Evolutionary conservation across 2,888 invertebrate species (phyloP).

Genomic region (Acleris laterana): DNA sequence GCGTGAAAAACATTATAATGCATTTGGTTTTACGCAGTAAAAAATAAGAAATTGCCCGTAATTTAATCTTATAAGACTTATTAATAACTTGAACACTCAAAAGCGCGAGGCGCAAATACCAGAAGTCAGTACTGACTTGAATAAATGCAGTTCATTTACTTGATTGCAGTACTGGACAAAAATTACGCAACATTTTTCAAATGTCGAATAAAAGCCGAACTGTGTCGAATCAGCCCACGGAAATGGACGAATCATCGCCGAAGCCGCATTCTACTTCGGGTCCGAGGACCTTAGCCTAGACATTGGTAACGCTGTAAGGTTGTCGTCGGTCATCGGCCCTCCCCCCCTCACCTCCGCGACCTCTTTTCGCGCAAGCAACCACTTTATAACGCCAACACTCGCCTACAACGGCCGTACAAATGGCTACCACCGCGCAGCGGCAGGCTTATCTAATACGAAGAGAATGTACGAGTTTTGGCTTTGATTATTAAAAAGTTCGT

Average conservation of each 20-base stretch:
- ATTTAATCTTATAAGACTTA: background rate
- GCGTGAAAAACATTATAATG: too few species aligned
- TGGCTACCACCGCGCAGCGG: conserved; percentile 51
- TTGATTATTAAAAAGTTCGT: conserved; percentile 10
- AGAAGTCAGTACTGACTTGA: conserved; percentile 4
- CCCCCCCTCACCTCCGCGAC: conserved; percentile 65
- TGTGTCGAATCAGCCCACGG: conserved; percentile 64
- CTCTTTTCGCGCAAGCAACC: conserved; percentile 68
- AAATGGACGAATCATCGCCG: conserved; percentile 51
- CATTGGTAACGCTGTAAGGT: conserved; percentile 74
- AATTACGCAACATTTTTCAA: conserved; percentile 64
- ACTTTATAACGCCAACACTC: conserved; percentile 56
- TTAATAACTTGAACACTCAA: background rate
- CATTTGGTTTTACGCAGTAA: too few species aligned
- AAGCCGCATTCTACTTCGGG: conserved; percentile 63
- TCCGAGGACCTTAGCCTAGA: conserved; percentile 79
- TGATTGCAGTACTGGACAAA: conserved; percentile 33
- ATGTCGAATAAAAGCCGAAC: conserved; percentile 51
- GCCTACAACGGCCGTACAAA: conserved; percentile 50
- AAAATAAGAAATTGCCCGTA: background rate
- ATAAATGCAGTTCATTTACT: conserved; percentile 21
- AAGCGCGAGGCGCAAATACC: background rate
- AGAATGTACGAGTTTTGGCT: conserved; percentile 29
- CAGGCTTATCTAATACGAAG: conserved; percentile 51
- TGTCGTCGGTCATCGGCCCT: conserved; percentile 77